Percentiles rank a stretch among this genome's conserved stretches.
These are phyloP conservation scores for Trypoxylus dichotomus DNA, from an alignment of 1,140 invertebrate genomes.

Conservation along the genomic window DNA sequence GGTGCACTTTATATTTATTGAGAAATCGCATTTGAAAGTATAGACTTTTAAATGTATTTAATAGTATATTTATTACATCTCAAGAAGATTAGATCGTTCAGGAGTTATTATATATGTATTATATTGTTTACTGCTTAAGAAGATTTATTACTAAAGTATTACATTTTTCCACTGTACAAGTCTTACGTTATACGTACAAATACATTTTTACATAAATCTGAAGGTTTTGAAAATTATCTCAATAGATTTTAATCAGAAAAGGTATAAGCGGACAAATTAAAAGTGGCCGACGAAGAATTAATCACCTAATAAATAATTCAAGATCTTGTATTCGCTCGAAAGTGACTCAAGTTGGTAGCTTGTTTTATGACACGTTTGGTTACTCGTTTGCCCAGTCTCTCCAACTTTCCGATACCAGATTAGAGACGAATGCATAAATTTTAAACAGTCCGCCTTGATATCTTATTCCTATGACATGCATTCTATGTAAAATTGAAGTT, in stretches of 20 bases:
- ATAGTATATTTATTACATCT: too few relatives aligned
- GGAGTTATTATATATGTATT: too few relatives aligned
- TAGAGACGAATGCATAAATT: slow-evolving; percentile 34
- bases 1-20: too few relatives aligned
- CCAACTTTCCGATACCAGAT: slow-evolving; percentile 34
- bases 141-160: too few relatives aligned
- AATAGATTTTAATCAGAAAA: background rate
- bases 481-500: slow-evolving; percentile 32
- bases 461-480: slow-evolving; percentile 36
- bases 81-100: too few relatives aligned
- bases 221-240: background rate
- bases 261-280: slow-evolving; percentile 16
- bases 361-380: slow-evolving; percentile 40
- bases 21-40: too few relatives aligned
- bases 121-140: too few relatives aligned
- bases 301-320: slow-evolving; percentile 43
- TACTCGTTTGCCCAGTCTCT: slow-evolving; percentile 31
- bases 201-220: background rate
- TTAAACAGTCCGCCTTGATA: slow-evolving; percentile 35
- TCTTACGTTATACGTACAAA: background rate
- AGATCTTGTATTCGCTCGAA: slow-evolving; percentile 32
- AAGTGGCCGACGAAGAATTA: slow-evolving; percentile 37
- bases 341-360: slow-evolving; percentile 32
- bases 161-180: too few relatives aligned
- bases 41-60: too few relatives aligned